A percentile compares a stretch with the other conserved stretches of the same genome.
Evolutionary conservation across 1,140 invertebrate genomes (phyloP).

Genomic region (Drosophila parabipectinata): DNA sequence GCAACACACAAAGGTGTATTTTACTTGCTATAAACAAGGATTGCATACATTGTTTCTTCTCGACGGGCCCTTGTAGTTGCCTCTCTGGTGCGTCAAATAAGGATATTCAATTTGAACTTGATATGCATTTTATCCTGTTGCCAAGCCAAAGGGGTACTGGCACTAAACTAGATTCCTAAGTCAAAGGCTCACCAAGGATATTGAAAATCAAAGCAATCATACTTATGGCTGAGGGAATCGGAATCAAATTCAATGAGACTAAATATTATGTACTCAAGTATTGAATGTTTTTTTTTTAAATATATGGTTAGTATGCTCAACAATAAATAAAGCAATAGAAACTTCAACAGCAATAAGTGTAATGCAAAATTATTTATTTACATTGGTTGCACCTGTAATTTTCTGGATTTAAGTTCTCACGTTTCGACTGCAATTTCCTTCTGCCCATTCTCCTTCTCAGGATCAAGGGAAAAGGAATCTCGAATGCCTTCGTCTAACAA

Average conservation of each 20-base stretch:
- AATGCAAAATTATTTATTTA: slow-evolving; percentile 41
- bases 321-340: not conserved
- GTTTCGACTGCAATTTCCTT: slow-evolving; percentile 37
- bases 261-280: not conserved
- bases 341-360: slow-evolving; percentile 5
- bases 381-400: slow-evolving; percentile 31
- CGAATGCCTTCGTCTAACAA: slow-evolving; percentile 57
- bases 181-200: slow-evolving; percentile 32
- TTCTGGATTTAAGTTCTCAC: slow-evolving; percentile 24
- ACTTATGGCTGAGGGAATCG: not conserved
- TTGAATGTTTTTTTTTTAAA: not conserved
- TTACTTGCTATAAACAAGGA: slow-evolving; percentile 54
- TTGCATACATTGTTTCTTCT: slow-evolving; percentile 59
- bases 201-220: slow-evolving; percentile 56
- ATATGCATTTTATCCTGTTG: slow-evolving; percentile 59
- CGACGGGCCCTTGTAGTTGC: slow-evolving; percentile 19
- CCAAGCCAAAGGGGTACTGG: not conserved
- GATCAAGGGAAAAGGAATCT: slow-evolving; percentile 14
- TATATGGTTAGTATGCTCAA: not conserved
- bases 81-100: slow-evolving; percentile 54
- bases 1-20: slow-evolving; percentile 65
- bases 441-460: not conserved
- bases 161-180: slow-evolving; percentile 1
- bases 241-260: not conserved
- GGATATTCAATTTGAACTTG: slow-evolving; percentile 72